phyloP scores from a whole-genome alignment of 2,888 invertebrate genomes.

The Hecatera dysodea region DNA sequence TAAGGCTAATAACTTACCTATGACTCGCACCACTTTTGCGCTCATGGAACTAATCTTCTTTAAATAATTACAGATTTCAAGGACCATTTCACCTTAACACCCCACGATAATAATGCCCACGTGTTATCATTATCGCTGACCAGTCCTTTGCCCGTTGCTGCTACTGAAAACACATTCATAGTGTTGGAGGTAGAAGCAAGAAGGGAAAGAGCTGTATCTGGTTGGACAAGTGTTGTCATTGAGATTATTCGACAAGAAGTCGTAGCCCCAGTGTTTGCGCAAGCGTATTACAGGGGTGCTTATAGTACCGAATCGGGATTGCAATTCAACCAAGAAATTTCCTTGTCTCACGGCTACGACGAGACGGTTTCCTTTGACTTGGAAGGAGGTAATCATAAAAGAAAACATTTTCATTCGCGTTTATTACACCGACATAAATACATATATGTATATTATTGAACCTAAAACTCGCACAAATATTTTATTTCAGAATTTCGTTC shows the following conservation, averaged over 20 bases:
- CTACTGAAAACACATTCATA: slow-evolving; percentile 71
- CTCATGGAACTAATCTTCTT: not conserved
- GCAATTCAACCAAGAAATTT: slow-evolving; percentile 69
- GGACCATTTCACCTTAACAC: slow-evolving; percentile 68
- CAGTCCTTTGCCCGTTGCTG: slow-evolving; percentile 64
- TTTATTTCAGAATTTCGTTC: slow-evolving; percentile 63
- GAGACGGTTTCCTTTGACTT: slow-evolving; percentile 71
- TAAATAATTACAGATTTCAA: slow-evolving; percentile 71
- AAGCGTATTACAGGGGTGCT: slow-evolving; percentile 74
- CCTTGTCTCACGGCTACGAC: slow-evolving; percentile 73
- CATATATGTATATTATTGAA: not conserved
- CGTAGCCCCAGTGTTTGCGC: slow-evolving; percentile 69
- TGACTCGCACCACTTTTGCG: no score
- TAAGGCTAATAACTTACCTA: slow-evolving; percentile 52
- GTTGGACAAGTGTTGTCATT: slow-evolving; percentile 72
- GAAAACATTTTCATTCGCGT: not conserved
- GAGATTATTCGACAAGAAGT: slow-evolving; percentile 69
- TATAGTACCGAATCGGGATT: slow-evolving; percentile 68
- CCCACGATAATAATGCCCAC: slow-evolving; percentile 57
- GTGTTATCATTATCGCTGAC: slow-evolving; percentile 65
- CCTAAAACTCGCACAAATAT: not conserved
- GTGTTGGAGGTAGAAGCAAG: slow-evolving; percentile 78
- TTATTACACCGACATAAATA: no score
- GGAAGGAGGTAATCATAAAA: slow-evolving; percentile 71
- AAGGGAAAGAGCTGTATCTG: slow-evolving; percentile 75